A percentile compares a stretch with the other conserved stretches of the same genome.
These are phyloP conservation scores for Calypte anna DNA, from an alignment of 2,113 vertebrate species.

Conservation along the genomic window DNA sequence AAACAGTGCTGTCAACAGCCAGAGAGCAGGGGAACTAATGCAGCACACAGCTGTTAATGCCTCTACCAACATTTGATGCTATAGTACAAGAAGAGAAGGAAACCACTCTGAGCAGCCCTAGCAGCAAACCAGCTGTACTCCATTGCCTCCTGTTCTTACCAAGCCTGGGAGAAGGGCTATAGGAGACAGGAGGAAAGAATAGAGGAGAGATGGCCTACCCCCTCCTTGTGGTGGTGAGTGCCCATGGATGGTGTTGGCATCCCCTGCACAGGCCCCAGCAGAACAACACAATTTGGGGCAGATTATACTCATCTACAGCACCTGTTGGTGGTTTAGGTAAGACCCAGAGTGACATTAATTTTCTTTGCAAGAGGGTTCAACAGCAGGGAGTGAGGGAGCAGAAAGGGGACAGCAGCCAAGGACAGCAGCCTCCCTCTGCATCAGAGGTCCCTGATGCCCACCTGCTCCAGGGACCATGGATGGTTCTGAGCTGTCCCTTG, in stretches of 20 bases:
- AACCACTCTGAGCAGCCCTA: not conserved
- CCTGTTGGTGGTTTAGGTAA: not conserved
- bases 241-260: not conserved
- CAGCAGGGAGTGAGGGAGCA: not conserved
- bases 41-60: not conserved
- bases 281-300: fast-evolving
- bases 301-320: not conserved
- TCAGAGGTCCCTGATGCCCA: not conserved
- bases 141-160: not conserved
- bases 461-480: fast-evolving
- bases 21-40: not conserved
- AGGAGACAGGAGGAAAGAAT: not conserved
- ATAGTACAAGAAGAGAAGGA: not conserved
- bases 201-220: fast-evolving
- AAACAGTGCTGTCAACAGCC: not conserved
- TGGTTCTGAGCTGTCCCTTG: not conserved
- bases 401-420: not conserved
- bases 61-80: not conserved
- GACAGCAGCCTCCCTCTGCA: not conserved
- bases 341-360: not conserved
- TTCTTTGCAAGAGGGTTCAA: not conserved
- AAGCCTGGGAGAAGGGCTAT: not conserved
- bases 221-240: fast-evolving
- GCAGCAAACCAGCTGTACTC: not conserved
- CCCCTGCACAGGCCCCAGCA: fast-evolving